phyloP scores from a whole-genome alignment of 2,113 vertebrate genomes.

The Hemiscyllium ocellatum region DNA sequence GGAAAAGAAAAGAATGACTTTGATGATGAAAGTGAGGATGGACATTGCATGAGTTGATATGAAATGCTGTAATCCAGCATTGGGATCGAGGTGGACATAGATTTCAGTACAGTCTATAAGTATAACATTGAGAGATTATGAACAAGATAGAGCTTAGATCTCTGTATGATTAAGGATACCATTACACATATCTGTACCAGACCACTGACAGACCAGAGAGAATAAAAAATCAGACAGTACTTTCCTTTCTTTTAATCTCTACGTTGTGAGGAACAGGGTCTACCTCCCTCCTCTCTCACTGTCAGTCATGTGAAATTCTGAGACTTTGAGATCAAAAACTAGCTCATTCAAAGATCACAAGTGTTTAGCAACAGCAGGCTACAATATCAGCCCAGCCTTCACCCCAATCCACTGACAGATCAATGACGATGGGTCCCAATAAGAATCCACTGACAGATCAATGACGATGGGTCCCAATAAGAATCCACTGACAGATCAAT shows the following conservation, averaged over 20 bases:
- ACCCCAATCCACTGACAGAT: not conserved
- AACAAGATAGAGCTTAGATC: not conserved
- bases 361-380: not conserved
- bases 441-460: not conserved
- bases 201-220: not conserved
- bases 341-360: not conserved
- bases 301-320: not conserved
- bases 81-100: not conserved
- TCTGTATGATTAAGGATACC: not conserved
- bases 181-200: not conserved
- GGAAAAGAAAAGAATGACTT: not conserved
- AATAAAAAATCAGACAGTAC: not conserved
- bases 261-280: not conserved
- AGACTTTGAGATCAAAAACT: not conserved
- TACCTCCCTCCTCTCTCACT: not conserved
- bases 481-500: not conserved
- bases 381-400: not conserved
- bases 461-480: not conserved
- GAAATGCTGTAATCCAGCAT: not conserved
- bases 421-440: not conserved
- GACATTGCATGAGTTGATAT: not conserved
- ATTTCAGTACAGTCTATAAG: not conserved
- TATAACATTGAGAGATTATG: not conserved
- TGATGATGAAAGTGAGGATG: not conserved
- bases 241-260: not conserved